Conservation (phyloP, 1,140 invertebrate species). For the Hylaeus volcanicus region DNA sequence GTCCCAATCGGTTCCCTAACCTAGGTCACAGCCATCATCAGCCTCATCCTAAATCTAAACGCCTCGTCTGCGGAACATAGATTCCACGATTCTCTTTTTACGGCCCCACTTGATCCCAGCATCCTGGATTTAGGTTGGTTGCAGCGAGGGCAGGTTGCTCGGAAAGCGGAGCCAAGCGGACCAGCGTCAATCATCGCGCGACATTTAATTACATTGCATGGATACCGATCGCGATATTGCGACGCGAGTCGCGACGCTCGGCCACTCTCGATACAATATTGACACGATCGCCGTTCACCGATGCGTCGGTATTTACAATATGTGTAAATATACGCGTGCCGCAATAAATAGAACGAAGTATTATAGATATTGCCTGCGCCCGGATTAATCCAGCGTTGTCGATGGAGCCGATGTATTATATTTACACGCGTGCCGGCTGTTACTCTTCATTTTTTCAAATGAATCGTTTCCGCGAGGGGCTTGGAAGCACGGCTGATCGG, state of each 20-base stretch:
- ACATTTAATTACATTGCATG: slow-evolving; percentile 42
- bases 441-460: slow-evolving; percentile 39
- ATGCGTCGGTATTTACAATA: slow-evolving; percentile 35
- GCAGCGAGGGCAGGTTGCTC: background rate
- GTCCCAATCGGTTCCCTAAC: too few relatives aligned
- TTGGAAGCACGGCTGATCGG: background rate
- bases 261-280: slow-evolving; percentile 37
- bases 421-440: slow-evolving; percentile 22
- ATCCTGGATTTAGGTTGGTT: too few relatives aligned
- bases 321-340: slow-evolving; percentile 34
- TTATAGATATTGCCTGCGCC: slow-evolving; percentile 33
- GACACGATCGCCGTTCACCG: slow-evolving; percentile 36
- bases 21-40: too few relatives aligned
- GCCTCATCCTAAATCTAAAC: too few relatives aligned
- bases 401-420: background rate
- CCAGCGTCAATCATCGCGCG: slow-evolving; percentile 36
- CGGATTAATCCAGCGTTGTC: slow-evolving; percentile 17
- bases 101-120: too few relatives aligned
- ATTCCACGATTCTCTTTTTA: too few relatives aligned
- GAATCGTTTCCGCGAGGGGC: slow-evolving; percentile 1
- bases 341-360: slow-evolving; percentile 45
- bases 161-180: background rate
- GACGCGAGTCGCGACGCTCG: slow-evolving; percentile 22
- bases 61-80: too few relatives aligned
- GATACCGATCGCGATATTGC: slow-evolving; percentile 31